Conservation (phyloP, 2,113 vertebrate genomes). For the Stegastes partitus region DNA sequence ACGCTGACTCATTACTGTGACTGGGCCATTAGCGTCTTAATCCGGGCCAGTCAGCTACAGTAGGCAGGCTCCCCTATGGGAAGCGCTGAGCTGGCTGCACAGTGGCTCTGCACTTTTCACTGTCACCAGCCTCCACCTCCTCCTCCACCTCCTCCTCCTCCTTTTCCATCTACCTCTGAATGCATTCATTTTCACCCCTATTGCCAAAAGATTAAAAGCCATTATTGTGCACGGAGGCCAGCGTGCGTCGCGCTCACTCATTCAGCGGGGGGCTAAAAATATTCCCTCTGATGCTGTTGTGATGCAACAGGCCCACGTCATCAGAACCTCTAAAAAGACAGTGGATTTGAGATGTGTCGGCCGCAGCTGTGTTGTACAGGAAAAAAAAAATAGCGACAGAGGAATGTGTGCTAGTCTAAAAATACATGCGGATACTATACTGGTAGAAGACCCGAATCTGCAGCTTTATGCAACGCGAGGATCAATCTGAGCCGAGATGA, state of each 20-base stretch:
- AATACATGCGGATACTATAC: constrained; percentile 50
- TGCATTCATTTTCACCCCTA: constrained; percentile 64
- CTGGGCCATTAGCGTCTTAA: constrained; percentile 60
- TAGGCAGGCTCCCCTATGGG: constrained; percentile 35
- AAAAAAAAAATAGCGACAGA: constrained; percentile 36
- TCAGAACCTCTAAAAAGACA: constrained; percentile 39
- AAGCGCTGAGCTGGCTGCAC: constrained; percentile 43
- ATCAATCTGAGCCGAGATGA: constrained; percentile 21
- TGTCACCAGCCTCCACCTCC: constrained; percentile 20
- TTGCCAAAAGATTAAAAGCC: constrained; percentile 73
- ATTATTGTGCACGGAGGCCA: constrained; percentile 62
- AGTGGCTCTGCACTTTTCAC: constrained; percentile 60
- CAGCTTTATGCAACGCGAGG: constrained; percentile 15
- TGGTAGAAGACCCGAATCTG: constrained; percentile 51
- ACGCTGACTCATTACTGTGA: constrained; percentile 62
- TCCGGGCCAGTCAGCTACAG: constrained; percentile 50
- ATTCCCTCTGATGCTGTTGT: constrained; percentile 70
- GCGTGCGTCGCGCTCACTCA: constrained; percentile 61
- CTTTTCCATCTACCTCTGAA: constrained; percentile 46
- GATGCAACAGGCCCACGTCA: constrained; percentile 74
- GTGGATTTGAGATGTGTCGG: constrained; percentile 49
- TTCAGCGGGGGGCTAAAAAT: constrained; percentile 76
- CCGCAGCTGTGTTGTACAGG: constrained; percentile 15
- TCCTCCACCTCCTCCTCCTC: constrained; percentile 16
- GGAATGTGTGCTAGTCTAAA: constrained; percentile 52